These are phyloP conservation scores for Microctenopoma lineatum DNA, from an alignment of 2,797 vertebrate genomes.

Conservation along the genomic window DNA sequence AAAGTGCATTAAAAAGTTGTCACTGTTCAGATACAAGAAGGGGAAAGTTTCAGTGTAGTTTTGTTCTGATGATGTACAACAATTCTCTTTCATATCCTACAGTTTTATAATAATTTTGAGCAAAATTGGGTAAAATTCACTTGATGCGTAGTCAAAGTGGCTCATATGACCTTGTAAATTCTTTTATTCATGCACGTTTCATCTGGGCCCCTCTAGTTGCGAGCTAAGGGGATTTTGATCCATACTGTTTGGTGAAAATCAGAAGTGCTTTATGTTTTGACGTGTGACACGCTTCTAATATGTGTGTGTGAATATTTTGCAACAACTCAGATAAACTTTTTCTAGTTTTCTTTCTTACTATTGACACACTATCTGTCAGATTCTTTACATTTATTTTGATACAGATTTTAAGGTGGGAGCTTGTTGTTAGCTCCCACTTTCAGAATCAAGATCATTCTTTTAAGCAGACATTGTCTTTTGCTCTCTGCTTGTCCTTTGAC, in stretches of 20 bases:
- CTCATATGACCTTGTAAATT: slow-evolving; percentile 46
- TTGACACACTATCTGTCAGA: background rate
- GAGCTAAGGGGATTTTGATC: slow-evolving; percentile 32
- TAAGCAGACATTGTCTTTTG: slow-evolving; percentile 25
- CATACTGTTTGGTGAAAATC: slow-evolving; percentile 47
- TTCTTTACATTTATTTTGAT: background rate
- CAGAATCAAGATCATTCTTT: slow-evolving; percentile 11
- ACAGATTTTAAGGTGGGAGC: slow-evolving; percentile 21
- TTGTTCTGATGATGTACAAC: slow-evolving; percentile 37
- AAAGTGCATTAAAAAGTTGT: slow-evolving; percentile 52
- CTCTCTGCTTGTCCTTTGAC: slow-evolving; percentile 54
- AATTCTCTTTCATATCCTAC: slow-evolving; percentile 27
- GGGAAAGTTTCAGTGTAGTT: slow-evolving; percentile 37
- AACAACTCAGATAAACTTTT: background rate
- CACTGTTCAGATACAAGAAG: slow-evolving; percentile 38
- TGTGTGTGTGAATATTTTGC: slow-evolving; percentile 23
- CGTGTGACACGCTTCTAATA: slow-evolving; percentile 6
- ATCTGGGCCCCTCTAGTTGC: slow-evolving; percentile 31
- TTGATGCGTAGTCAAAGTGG: slow-evolving; percentile 16
- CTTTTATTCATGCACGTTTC: slow-evolving; percentile 52
- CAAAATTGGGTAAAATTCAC: slow-evolving; percentile 24
- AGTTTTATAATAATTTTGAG: slow-evolving; percentile 18
- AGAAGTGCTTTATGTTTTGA: slow-evolving; percentile 41
- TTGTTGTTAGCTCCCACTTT: no score
- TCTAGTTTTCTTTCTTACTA: background rate